Evolutionary conservation across 2,797 vertebrate species (phyloP).

Genomic region (Champsocephalus esox): DNA sequence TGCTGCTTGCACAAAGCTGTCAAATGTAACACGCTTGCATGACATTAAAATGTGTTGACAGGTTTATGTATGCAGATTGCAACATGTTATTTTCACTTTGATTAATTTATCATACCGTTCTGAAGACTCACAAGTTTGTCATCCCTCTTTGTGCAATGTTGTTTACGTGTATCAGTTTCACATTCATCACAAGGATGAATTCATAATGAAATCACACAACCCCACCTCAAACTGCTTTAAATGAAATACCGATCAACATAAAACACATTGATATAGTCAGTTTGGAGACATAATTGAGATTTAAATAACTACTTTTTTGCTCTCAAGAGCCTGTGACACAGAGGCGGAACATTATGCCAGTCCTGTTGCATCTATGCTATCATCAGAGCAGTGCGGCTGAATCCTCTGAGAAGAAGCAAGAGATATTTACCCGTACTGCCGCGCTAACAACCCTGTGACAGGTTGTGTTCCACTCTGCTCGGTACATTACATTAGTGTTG

Average conservation of each 20-base stretch:
- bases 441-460: slow-evolving; percentile 27
- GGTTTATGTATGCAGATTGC: slow-evolving; percentile 2
- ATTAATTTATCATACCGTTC: neutral
- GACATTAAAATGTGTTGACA: slow-evolving; percentile 3
- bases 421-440: slow-evolving; percentile 47
- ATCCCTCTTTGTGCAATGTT: neutral
- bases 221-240: neutral
- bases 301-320: slow-evolving; percentile 13
- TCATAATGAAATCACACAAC: neutral
- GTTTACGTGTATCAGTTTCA: neutral
- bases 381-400: slow-evolving; percentile 17
- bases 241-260: neutral
- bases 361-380: slow-evolving; percentile 7
- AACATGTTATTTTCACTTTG: slow-evolving; percentile 12
- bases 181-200: neutral
- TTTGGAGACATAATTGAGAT: slow-evolving; percentile 1
- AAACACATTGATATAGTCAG: slow-evolving; percentile 5
- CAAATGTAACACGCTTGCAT: neutral
- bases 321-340: slow-evolving; percentile 37
- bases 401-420: slow-evolving; percentile 27
- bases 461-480: slow-evolving; percentile 46
- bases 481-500: slow-evolving; percentile 61
- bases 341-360: slow-evolving; percentile 38
- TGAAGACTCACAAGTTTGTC: neutral
- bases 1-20: neutral